Conservation (phyloP, 2,888 invertebrate genomes). For the Ctenicera cuprea region DNA sequence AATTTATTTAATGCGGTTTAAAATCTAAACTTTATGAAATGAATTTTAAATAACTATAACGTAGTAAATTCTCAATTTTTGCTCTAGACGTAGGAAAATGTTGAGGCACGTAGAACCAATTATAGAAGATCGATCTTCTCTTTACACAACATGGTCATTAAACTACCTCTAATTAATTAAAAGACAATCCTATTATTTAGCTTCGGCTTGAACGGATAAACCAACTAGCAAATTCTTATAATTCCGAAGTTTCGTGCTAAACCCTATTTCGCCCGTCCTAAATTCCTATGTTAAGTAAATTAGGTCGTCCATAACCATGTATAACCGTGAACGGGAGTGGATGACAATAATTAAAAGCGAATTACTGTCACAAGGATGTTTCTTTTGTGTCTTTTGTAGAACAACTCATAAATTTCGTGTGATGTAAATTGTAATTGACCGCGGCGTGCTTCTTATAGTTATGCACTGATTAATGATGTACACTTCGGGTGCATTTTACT, state of each 20-base stretch:
- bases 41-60: no score
- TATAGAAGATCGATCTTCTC: not conserved
- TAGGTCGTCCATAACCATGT: constrained; percentile 7
- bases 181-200: constrained; percentile 17
- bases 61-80: no score
- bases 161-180: constrained; percentile 16
- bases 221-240: constrained; percentile 23
- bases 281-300: constrained; percentile 8
- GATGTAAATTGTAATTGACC: not conserved
- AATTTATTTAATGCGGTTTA: no score
- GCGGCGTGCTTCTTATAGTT: constrained; percentile 7
- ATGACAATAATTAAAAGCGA: constrained; percentile 32
- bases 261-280: not conserved
- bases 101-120: not conserved
- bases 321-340: not conserved
- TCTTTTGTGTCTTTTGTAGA: constrained; percentile 10
- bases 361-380: constrained; percentile 17
- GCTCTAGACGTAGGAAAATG: no score
- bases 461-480: constrained; percentile 19
- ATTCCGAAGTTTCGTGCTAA: constrained; percentile 7
- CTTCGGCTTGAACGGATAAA: not conserved
- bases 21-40: no score
- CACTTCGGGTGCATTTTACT: constrained; percentile 13
- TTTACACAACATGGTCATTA: not conserved
- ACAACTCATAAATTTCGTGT: constrained; percentile 6